Evolutionary conservation across 2,113 vertebrate species (phyloP).

Genomic region (Limnothrissa miodon): DNA sequence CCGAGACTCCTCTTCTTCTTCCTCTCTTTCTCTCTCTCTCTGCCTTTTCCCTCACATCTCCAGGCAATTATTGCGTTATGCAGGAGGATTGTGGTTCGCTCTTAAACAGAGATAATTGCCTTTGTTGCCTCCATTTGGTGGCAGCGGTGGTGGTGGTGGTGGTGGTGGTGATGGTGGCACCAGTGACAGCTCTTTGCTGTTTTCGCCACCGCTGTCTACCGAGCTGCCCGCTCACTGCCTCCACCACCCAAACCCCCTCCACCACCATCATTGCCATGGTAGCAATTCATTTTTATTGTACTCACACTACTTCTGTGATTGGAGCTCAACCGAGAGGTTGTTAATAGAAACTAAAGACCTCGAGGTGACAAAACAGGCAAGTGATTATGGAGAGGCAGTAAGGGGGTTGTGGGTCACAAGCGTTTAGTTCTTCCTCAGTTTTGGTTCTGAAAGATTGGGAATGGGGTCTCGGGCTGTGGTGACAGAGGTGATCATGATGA

Average conservation of each 20-base stretch:
- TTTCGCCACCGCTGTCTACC: neutral
- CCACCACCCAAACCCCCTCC: too few relatives aligned
- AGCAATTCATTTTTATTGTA: slow-evolving; percentile 27
- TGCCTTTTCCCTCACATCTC: slow-evolving; percentile 54
- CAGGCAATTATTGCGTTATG: slow-evolving; percentile 67
- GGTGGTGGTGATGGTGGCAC: slow-evolving; percentile 29
- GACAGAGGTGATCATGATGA: neutral
- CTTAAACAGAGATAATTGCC: slow-evolving; percentile 63
- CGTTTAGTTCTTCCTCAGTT: neutral
- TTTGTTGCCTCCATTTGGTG: slow-evolving; percentile 53
- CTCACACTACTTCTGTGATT: slow-evolving; percentile 42
- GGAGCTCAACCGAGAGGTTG: slow-evolving; percentile 43
- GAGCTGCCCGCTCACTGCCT: slow-evolving; percentile 35
- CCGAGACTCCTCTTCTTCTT: slow-evolving; percentile 57
- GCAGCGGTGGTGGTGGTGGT: neutral
- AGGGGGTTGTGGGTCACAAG: neutral
- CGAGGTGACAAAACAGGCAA: slow-evolving; percentile 16
- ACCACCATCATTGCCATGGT: slow-evolving; percentile 52
- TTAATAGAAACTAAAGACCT: slow-evolving; percentile 48
- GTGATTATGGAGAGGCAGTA: slow-evolving; percentile 22
- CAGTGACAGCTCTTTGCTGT: slow-evolving; percentile 38
- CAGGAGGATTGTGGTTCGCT: slow-evolving; percentile 55
- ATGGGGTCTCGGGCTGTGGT: neutral
- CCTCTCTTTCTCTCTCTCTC: slow-evolving; percentile 54
- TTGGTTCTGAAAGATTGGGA: neutral